Conservation (phyloP, 64 coral and sea anemone genomes). For the Stichodactyla helianthus region DNA sequence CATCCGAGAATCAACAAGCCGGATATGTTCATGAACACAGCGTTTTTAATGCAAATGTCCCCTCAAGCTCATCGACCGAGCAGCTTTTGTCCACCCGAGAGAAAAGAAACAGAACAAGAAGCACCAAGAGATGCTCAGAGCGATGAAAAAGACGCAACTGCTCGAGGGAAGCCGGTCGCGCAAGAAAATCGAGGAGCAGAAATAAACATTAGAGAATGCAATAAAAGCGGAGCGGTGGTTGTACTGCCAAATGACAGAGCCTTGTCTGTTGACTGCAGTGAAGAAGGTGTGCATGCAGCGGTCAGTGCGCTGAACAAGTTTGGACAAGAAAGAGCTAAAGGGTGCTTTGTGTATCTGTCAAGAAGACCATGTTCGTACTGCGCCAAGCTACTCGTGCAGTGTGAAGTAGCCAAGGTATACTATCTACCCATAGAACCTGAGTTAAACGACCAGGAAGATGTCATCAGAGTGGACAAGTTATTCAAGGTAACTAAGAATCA, state of each 20-base stretch:
- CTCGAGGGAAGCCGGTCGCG: not conserved
- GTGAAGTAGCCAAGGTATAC: slow-evolving; percentile 5
- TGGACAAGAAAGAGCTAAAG: slow-evolving; percentile 36
- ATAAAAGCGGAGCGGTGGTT: slow-evolving; percentile 24
- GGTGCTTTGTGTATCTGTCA: slow-evolving; percentile 28
- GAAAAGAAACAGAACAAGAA: not conserved
- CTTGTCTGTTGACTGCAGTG: slow-evolving; percentile 45
- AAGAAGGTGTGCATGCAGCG: slow-evolving; percentile 40
- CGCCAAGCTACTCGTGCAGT: slow-evolving; percentile 32
- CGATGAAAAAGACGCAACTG: too few relatives aligned
- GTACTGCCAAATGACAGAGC: slow-evolving; percentile 21
- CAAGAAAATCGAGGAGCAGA: not conserved
- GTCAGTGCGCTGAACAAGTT: slow-evolving; percentile 35
- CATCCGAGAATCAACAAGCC: not conserved
- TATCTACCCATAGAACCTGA: slow-evolving; percentile 48
- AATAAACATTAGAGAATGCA: not conserved
- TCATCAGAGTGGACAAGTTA: slow-evolving; percentile 1
- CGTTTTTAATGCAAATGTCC: slow-evolving; percentile 10
- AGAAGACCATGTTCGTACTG: slow-evolving; percentile 50
- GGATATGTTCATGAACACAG: slow-evolving; percentile 9
- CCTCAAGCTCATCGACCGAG: not conserved
- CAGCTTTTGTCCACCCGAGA: not conserved
- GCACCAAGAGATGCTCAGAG: not conserved
- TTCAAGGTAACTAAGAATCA: slow-evolving; percentile 10
- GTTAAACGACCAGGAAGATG: slow-evolving; percentile 7